These are phyloP conservation scores for Nemopilema nomurai DNA, from an alignment of 30 jellyfish, hydroid and myxozoan species.

Conservation along the genomic window DNA sequence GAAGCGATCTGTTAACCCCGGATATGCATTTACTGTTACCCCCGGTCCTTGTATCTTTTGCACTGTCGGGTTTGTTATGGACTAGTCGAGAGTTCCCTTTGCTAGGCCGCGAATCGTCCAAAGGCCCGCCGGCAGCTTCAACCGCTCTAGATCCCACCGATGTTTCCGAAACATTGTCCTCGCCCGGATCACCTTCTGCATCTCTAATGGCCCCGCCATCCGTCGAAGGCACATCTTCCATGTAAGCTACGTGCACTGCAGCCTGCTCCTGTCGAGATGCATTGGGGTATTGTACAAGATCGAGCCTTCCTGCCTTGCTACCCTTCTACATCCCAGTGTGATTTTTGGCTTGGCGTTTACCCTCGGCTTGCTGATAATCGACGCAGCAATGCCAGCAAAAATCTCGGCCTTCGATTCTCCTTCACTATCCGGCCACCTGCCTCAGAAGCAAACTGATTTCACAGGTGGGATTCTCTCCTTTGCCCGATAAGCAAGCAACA, in stretches of 20 bases:
- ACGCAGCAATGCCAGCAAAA: conserved; percentile 40
- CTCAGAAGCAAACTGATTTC: conserved; percentile 26
- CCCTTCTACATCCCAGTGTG: not conserved
- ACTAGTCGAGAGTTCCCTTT: not conserved
- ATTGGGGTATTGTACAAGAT: not conserved
- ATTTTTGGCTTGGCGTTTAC: conserved; percentile 38
- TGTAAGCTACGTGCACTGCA: not conserved
- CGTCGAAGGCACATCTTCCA: not conserved
- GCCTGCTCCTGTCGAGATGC: not conserved
- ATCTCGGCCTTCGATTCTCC: conserved; percentile 38
- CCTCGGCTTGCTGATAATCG: conserved; percentile 35
- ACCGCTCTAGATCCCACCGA: not conserved
- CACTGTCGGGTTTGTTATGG: not conserved
- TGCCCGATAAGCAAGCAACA: not conserved
- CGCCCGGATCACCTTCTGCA: not conserved
- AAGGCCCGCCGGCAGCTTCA: not conserved
- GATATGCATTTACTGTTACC: conserved; percentile 15
- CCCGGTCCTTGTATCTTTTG: not conserved
- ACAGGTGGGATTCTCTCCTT: conserved; percentile 38
- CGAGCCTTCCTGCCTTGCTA: not conserved
- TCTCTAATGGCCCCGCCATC: not conserved
- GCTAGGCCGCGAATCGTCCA: not conserved
- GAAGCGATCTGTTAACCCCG: conserved; percentile 40
- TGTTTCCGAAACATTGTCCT: not conserved
- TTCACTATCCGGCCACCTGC: conserved; percentile 51